Evolutionary conservation across 2,113 vertebrate species (phyloP), one percentile per base, ranked within the genome.

Genomic region (Australoheros scitulus): DNA sequence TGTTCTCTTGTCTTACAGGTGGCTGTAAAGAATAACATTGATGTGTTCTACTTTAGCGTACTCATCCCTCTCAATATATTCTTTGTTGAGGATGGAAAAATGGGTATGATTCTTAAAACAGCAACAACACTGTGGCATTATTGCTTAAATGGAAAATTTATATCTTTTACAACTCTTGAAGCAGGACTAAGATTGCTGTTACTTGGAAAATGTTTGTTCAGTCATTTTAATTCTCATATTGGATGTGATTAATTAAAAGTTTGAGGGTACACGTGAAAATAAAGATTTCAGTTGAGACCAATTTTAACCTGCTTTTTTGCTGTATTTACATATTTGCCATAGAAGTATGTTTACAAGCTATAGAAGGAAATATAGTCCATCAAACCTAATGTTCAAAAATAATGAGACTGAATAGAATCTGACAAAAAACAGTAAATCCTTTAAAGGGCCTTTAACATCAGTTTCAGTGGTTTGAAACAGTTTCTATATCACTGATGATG

Each of bases 1-100:
- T 70, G 65, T 20, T 59, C 63, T 22, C 52, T 36, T 24, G 65
- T 52, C 43, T 58, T 65, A 7, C 10, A 99, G 98, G 98, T 99
- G 95, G 98, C 98, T 82, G 98, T 99, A 93, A 99, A 99, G 96
- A 99, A 99, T 96, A 99, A 92, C 94, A 99, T 99, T 1, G 98
- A 99, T 38, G 98, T 99, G 77, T 99, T 99, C 93, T 99, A 99
- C 97, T 99, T 98, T 95, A 99, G 98, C 91, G 98, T 98, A 80
- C 96, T 99, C 63, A 98, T 99, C 91, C 98, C 98, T 61, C 97
- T 99, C 91, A 98, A 97, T 7, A 95, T 99, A 82, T 98, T 99
- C 93, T 99, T 99, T 29, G 98, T 99, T n/a, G 98, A 99, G 93
- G 98, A 99, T 78, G 98, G 98, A 79, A 99, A 99, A 96, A 99